Percentiles rank a stretch among this genome's conserved stretches.
phyloP scores from a whole-genome alignment of 1,140 invertebrate genomes.

The Papilio polytes region DNA sequence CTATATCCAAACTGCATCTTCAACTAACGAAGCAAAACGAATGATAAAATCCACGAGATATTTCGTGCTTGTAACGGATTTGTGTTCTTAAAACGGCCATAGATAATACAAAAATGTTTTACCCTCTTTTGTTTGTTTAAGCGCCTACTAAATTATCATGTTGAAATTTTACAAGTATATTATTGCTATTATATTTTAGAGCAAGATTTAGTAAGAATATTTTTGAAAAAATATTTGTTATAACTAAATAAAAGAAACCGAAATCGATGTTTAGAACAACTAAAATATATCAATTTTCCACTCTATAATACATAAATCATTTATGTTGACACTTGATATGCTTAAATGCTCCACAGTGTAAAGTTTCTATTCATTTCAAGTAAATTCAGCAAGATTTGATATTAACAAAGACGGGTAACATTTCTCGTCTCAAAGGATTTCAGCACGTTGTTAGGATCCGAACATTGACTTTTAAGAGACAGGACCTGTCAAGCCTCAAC shows the following conservation, averaged over 20 bases:
- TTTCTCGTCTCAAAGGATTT: constrained; percentile 13
- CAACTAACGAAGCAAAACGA: constrained; percentile 25
- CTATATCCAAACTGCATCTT: constrained; percentile 19
- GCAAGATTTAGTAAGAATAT: no score
- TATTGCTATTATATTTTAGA: no score
- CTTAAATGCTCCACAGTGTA: neutral
- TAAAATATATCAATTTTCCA: neutral
- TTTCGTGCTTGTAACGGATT: neutral
- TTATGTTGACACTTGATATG: neutral
- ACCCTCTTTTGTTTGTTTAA: neutral
- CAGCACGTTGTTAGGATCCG: neutral
- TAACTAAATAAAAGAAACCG: no score
- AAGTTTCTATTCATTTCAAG: neutral
- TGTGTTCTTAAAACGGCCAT: constrained; percentile 9
- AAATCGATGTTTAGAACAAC: neutral
- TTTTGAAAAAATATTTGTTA: no score
- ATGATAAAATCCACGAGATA: constrained; percentile 24
- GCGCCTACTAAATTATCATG: neutral
- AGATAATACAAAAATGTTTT: neutral
- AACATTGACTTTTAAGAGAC: neutral
- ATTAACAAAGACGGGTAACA: constrained; percentile 7
- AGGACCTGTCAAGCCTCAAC: neutral
- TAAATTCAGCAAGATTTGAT: constrained; percentile 10
- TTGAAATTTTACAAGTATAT: no score
- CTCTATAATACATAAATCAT: neutral